Conservation (phyloP, 2,888 invertebrate species). For the Chrysina gloriosa region DNA sequence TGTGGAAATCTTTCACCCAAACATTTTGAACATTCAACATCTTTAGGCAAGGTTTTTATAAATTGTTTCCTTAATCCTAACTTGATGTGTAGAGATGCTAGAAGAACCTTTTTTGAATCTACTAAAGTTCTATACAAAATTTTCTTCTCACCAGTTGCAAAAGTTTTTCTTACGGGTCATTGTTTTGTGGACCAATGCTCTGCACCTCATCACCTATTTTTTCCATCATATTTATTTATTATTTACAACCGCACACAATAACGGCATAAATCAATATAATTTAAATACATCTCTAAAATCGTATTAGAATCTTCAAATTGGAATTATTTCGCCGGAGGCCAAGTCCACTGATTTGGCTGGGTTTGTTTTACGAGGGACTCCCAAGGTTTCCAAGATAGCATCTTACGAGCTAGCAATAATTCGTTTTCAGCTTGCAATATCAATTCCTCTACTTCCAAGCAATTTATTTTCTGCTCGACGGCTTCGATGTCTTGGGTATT, state of each 20-base stretch:
- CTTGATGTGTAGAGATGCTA: no score
- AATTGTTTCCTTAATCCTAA: no score
- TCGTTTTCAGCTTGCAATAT: slow-evolving; percentile 96
- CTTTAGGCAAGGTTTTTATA: no score
- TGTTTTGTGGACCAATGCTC: no score
- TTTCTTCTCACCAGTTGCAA: no score
- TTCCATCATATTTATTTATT: not conserved
- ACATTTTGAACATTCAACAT: no score
- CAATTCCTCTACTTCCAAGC: slow-evolving; percentile 91
- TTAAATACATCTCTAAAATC: not conserved
- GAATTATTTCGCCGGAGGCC: slow-evolving; percentile 78
- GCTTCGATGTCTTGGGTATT: slow-evolving; percentile 71
- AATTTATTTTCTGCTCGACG: slow-evolving; percentile 86
- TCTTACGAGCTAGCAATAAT: slow-evolving; percentile 84
- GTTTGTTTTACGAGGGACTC: slow-evolving; percentile 83
- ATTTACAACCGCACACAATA: slow-evolving; percentile 6
- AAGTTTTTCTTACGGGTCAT: no score
- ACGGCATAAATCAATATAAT: not conserved
- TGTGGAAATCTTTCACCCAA: no score
- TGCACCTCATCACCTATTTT: no score
- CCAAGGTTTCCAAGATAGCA: slow-evolving; percentile 95
- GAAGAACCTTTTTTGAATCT: no score
- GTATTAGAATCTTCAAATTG: not conserved
- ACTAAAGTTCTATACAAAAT: no score
- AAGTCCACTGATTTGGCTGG: slow-evolving; percentile 92